Conservation (phyloP, 1,140 invertebrate species). For the Lordiphosa collinella region DNA sequence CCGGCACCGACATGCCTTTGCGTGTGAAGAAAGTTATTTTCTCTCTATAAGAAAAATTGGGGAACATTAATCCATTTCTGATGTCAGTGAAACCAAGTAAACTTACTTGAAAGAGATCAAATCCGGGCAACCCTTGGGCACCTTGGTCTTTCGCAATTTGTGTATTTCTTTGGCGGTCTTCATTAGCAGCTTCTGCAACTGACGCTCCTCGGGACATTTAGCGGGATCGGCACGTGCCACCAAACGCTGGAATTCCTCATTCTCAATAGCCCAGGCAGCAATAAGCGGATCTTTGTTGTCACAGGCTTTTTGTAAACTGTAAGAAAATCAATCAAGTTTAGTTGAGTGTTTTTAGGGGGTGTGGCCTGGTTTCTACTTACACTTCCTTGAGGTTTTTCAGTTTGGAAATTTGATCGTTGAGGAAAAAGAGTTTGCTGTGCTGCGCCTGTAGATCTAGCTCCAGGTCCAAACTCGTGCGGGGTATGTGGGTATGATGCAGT, state of each 20-base stretch:
- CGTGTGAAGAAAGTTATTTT: conserved; percentile 97
- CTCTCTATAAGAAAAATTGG: conserved; percentile 84
- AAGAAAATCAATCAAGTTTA: background rate
- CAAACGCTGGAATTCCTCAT: conserved; percentile 90
- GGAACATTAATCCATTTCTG: background rate
- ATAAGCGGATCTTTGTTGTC: conserved; percentile 88
- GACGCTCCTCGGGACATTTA: conserved; percentile 87
- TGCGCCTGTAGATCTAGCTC: conserved; percentile 95
- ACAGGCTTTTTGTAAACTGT: conserved; percentile 85
- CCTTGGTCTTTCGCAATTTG: conserved; percentile 91
- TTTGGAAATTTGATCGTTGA: conserved; percentile 90
- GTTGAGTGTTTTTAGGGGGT: background rate
- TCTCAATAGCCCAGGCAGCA: conserved; percentile 91
- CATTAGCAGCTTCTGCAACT: conserved; percentile 90
- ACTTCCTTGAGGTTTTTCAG: conserved; percentile 89
- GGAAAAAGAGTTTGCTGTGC: conserved; percentile 88
- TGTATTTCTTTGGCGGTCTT: conserved; percentile 94
- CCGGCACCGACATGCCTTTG: conserved; percentile 87
- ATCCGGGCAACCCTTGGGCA: conserved; percentile 93
- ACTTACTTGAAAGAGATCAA: conserved; percentile 96
- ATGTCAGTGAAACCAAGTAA: conserved; percentile 5
- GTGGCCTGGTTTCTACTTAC: conserved; percentile 60
- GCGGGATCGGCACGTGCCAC: conserved; percentile 83
- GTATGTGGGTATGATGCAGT: conserved; percentile 82
- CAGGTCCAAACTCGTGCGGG: conserved; percentile 93